Evolutionary conservation across 2,797 vertebrate genomes (phyloP), one percentile per base, ranked within the genome.

Genomic region (Dipus sagitta): DNA sequence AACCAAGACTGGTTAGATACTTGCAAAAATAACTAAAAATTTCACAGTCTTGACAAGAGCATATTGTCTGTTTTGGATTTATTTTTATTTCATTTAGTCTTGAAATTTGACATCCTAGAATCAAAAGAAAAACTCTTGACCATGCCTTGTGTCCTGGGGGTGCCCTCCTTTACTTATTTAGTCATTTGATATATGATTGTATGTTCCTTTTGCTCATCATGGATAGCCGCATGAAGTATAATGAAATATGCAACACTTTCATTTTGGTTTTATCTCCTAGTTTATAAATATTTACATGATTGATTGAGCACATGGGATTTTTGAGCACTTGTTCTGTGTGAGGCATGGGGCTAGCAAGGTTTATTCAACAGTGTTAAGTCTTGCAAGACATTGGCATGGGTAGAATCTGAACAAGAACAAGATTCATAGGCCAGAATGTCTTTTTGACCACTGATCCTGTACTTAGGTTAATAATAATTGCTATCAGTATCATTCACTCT

Each of bases 201-300:
- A 72, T 23, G 2, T 81, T 87, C 47, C 14, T 91, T 47, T 84
- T 77, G n/a, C 89, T 94, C 42, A 52, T 67, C 47, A 74, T 34
- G 21, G 91, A 91, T 94, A n/a, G 38, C n/a, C 75, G 42, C 65
- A 68, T 4, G 86, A 34, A 24, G 14, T 54, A 38, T 42, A 62
- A 42, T 78, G 47, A 86, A 67, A 93, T 92, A 77, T 30, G 64
- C 3, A 88, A 84, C 79, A 72, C 14, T 34, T 65, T 86, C 60
- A 67, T 90, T 86, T 34, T 67, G 47, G 71, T 79, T 92, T 96
- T 72, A 52, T 4, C 87, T 95, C 62, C 88, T 70, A 91, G 58
- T 70, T 38, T 68, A 14, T 83, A 81, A 72, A 65, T 80, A 70
- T 92, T 94, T 80, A 82, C 58, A 58, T 58, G 68, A 42, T 58